Evolutionary conservation across 2,888 invertebrate genomes (phyloP), one percentile per base, ranked within the genome.

Genomic region (Drosophila siamana): DNA sequence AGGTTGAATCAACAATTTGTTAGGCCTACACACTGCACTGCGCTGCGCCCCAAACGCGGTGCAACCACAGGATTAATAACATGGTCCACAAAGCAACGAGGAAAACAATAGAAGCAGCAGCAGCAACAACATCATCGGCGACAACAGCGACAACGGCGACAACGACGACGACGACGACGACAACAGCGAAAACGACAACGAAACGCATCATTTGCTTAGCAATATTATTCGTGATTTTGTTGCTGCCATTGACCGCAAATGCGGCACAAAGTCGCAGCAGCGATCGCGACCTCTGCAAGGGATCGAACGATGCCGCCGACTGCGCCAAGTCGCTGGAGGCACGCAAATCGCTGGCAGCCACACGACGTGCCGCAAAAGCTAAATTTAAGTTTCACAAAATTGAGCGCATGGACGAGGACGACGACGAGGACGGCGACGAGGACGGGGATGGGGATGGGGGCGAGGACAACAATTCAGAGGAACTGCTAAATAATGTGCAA

Each of bases 331-430:
- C 63, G 11, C 54, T 57, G 6, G 72, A 56, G 33, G 77, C 72
- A 8, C 68, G 70, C 0, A 77, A 24, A 51, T 15, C 66, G 9
- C 64, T 54, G 52, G 22, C 66, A 9, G 66, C 55, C 7, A 47
- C 65, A 16, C 47, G 57, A 15, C 74, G 75, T 4, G 64, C 67
- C 1, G 62, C 48, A 13, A 80, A 82, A 28, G 78, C 69, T 38
- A 91, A 90, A 72, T 90, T 90, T 50, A 90, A 90, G 71, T 91
- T 91, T 80, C 90, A 88, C 65, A 90, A 90, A 85, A 86, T 91
- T 46, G 86, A 88, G 61, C 89, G 90, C 50, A 60, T 56, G 73
- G 81, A 76, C 1, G 78, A 83, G 4, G 76, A 81, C n/a, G 74
- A 74, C 16, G 74, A 60, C 7, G 19, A 19, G 19, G 19, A n/a